These are phyloP conservation scores for Drosophila picticornis DNA, from an alignment of 2,888 invertebrate species.

Conservation along the genomic window DNA sequence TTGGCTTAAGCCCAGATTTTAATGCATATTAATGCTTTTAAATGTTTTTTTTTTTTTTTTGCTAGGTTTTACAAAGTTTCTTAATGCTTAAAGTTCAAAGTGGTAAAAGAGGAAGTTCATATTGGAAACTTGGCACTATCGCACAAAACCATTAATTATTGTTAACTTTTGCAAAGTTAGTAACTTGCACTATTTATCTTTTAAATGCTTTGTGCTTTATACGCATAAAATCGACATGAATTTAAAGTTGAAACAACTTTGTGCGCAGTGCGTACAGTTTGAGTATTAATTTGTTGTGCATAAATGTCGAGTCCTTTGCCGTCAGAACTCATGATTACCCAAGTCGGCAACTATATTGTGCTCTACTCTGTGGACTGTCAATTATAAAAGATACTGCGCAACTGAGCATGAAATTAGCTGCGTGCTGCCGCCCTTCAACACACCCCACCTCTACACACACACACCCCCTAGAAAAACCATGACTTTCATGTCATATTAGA, in stretches of 20 bases:
- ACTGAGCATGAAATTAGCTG: conserved; percentile 76
- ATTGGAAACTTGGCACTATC: not conserved
- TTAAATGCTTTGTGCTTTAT: conserved; percentile 2
- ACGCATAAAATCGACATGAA: conserved; percentile 4
- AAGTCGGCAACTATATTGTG: not conserved
- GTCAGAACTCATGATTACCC: conserved; percentile 6
- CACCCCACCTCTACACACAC: not conserved
- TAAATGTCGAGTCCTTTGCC: conserved; percentile 35
- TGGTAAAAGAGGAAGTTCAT: not conserved
- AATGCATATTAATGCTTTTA: not conserved
- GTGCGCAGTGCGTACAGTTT: conserved; percentile 50
- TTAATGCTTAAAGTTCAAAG: not conserved
- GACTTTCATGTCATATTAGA: conserved; percentile 50
- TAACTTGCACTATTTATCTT: not conserved
- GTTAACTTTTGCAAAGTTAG: not conserved
- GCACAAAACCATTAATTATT: conserved; percentile 5
- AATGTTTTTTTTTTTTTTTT: not conserved
- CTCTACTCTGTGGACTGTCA: conserved; percentile 46
- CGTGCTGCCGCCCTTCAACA: conserved; percentile 57
- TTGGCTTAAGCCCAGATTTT: not conserved
- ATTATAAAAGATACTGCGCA: conserved; percentile 71
- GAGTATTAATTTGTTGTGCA: conserved; percentile 27
- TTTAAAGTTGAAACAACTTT: conserved; percentile 31
- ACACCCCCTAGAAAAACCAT: conserved; percentile 30
- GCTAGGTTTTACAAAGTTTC: not conserved